Conservation (phyloP, 1,140 invertebrate species). For the Tribolium castaneum region DNA sequence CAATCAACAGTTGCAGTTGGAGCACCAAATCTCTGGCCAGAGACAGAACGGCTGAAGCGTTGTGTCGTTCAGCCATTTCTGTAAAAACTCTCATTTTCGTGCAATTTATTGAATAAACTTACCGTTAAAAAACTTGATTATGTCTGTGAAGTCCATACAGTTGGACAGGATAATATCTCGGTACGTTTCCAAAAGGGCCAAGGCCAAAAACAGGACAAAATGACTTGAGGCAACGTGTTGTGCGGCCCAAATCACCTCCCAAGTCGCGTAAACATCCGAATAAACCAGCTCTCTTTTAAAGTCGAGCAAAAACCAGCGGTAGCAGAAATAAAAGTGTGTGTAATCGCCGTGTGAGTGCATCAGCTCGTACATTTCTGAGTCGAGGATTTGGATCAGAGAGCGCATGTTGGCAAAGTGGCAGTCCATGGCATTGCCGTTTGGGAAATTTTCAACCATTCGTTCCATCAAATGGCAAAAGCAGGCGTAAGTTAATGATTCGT, state of each 20-base stretch:
- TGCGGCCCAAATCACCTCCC: constrained; percentile 97
- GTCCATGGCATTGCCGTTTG: constrained; percentile 93
- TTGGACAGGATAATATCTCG: constrained; percentile 94
- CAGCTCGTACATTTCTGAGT: constrained; percentile 92
- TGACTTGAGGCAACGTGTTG: constrained; percentile 85
- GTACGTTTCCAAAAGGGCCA: constrained; percentile 92
- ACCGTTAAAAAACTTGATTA: constrained; percentile 98
- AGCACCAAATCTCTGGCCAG: constrained; percentile 86
- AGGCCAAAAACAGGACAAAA: constrained; percentile 93
- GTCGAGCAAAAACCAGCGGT: constrained; percentile 88
- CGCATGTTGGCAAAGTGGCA: constrained; percentile 96
- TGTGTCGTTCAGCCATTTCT: constrained; percentile 97
- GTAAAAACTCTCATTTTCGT: constrained; percentile 60
- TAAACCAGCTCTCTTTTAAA: constrained; percentile 88
- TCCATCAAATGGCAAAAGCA: constrained; percentile 93
- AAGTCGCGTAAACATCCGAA: constrained; percentile 91
- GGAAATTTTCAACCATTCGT: constrained; percentile 92
- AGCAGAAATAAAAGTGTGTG: constrained; percentile 98
- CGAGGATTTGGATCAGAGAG: constrained; percentile 86
- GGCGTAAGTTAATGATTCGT: constrained; percentile 91
- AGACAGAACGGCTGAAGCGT: constrained; percentile 83
- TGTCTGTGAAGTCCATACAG: constrained; percentile 97
- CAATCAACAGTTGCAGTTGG: constrained; percentile 90
- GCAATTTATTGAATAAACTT: constrained; percentile 53
- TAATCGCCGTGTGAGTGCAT: constrained; percentile 96